Percentiles rank a stretch among this genome's conserved stretches.
Evolutionary conservation across 2,888 invertebrate species (phyloP).

Genomic region (Tryphoninae sp.): DNA sequence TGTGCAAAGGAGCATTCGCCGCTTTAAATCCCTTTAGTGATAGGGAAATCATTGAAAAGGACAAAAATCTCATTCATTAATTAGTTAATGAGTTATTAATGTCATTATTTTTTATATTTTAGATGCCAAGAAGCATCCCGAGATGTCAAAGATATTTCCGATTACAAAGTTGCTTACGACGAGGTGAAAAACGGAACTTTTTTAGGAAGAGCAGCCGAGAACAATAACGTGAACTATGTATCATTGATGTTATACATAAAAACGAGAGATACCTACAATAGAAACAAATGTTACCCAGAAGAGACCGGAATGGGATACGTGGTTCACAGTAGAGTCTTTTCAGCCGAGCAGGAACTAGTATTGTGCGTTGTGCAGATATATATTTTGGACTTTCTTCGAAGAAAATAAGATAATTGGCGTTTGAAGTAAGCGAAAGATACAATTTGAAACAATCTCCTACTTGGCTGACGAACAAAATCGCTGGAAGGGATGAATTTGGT

Average conservation of each 20-base stretch:
- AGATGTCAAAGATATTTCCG: neutral
- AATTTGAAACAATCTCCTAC: slow-evolving; percentile 62
- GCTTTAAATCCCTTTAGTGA: too few relatives aligned
- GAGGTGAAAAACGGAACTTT: neutral
- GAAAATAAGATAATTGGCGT: slow-evolving; percentile 62
- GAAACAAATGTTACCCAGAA: slow-evolving; percentile 16
- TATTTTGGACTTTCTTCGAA: slow-evolving; percentile 65
- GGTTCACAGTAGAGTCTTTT: slow-evolving; percentile 53
- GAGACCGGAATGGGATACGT: slow-evolving; percentile 49
- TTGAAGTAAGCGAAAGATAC: slow-evolving; percentile 48
- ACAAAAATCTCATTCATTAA: neutral
- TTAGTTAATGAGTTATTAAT: neutral
- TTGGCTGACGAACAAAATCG: slow-evolving; percentile 67
- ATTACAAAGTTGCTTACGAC: neutral
- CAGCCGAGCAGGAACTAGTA: slow-evolving; percentile 58
- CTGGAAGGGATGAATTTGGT: slow-evolving; percentile 73
- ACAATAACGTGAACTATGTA: slow-evolving; percentile 35
- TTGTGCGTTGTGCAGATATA: slow-evolving; percentile 47
- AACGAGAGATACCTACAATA: slow-evolving; percentile 23
- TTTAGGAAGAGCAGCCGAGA: slow-evolving; percentile 46
- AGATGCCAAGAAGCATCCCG: neutral
- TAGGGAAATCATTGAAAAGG: too few relatives aligned
- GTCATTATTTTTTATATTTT: neutral
- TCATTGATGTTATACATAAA: slow-evolving; percentile 45
- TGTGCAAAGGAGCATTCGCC: too few relatives aligned